Evolutionary conservation across 2,113 vertebrate genomes (phyloP).

Genomic region (Murina feae): DNA sequence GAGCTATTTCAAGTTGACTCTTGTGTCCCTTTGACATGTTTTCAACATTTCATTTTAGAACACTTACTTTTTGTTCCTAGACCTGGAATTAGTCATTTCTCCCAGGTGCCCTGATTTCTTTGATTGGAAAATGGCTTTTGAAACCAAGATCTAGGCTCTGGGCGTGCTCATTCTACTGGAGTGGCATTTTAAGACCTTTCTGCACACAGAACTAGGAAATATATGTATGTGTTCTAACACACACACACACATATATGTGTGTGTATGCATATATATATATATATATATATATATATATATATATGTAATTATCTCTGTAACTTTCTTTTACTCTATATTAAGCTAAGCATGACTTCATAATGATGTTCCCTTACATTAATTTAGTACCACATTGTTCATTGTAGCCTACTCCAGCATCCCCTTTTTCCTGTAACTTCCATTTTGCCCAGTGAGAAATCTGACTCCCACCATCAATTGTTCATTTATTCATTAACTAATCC

Average conservation of each 20-base stretch:
- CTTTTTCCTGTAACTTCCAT: not conserved
- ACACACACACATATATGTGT: not conserved
- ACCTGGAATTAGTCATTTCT: not conserved
- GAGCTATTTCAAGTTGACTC: not conserved
- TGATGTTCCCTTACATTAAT: not conserved
- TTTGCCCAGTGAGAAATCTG: not conserved
- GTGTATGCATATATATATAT: not conserved
- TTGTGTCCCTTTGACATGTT: not conserved
- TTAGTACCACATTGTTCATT: not conserved
- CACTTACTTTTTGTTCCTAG: not conserved
- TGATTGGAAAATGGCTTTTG: not conserved
- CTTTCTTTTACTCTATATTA: not conserved
- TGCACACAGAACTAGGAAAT: not conserved
- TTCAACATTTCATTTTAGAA: not conserved
- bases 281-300: not conserved
- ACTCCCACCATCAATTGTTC: not conserved
- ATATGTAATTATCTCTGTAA: not conserved
- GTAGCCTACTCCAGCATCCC: fast-evolving
- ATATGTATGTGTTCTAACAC: not conserved
- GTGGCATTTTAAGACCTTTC: not conserved
- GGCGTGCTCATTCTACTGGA: not conserved
- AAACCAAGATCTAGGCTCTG: not conserved
- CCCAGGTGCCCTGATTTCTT: not conserved
- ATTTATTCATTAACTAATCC: not conserved
- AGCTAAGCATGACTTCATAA: not conserved